These are phyloP conservation scores for Trichomycterus rosablanca DNA, from an alignment of 2,113 vertebrate species.

Conservation along the genomic window DNA sequence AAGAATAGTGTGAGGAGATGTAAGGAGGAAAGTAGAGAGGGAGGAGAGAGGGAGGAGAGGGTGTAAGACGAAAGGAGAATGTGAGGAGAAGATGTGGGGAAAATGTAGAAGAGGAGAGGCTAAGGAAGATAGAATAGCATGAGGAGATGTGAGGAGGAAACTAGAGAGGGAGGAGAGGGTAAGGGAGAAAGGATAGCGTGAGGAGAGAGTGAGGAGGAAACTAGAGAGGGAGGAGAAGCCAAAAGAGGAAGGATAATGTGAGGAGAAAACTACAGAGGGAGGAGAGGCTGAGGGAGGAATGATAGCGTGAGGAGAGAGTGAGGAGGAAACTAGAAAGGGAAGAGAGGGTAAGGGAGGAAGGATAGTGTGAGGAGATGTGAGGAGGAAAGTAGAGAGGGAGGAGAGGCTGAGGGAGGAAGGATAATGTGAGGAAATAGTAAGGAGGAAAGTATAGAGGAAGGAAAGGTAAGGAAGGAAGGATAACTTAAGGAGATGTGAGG, in stretches of 20 bases:
- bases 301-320: constrained; percentile 55
- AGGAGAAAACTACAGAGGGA: neutral
- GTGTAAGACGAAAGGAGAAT: constrained; percentile 32
- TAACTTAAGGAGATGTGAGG: constrained; percentile 1
- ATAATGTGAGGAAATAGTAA: too few species aligned
- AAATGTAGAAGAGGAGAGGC: neutral
- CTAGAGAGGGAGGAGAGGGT: neutral
- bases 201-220: neutral
- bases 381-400: too few species aligned
- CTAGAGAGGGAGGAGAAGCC: neutral
- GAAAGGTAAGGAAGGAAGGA: neutral
- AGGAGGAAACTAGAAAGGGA: neutral
- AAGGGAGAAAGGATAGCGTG: too few species aligned
- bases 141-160: constrained; percentile 61
- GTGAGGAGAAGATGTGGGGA: neutral
- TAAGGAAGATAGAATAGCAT: too few species aligned
- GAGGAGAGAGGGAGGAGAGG: constrained; percentile 62
- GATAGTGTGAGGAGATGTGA: neutral
- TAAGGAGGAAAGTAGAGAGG: constrained; percentile 62
- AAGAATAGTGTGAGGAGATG: neutral
- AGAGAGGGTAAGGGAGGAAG: constrained; percentile 56
- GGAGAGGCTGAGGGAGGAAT: neutral
- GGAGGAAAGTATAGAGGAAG: neutral
- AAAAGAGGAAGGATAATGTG: neutral
- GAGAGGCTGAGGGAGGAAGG: constrained; percentile 6